phyloP scores from a whole-genome alignment of 2,113 vertebrate genomes.

The Paracyprichromis sp. region DNA sequence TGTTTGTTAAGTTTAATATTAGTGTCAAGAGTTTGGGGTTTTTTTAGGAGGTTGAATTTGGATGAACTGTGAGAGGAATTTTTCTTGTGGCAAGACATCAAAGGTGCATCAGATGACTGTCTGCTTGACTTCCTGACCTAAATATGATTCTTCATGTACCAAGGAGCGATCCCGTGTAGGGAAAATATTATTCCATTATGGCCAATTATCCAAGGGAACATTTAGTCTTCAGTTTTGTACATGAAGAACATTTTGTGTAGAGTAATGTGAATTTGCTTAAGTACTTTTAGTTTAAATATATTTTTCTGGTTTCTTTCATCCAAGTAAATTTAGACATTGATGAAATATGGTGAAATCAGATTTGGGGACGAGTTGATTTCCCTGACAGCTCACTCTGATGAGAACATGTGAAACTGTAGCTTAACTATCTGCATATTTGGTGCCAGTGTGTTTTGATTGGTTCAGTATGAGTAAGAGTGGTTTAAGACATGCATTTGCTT shows the following conservation, averaged over 20 bases:
- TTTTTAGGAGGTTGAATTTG: background rate
- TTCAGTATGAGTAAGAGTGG: background rate
- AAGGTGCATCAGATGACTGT: background rate
- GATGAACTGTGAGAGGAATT: background rate
- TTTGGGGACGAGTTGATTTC: background rate
- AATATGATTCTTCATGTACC: background rate
- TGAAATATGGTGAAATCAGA: background rate
- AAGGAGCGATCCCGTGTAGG: background rate
- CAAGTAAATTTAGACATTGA: background rate
- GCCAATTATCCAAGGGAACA: background rate
- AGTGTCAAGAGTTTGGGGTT: rapidly evolving
- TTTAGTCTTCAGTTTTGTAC: background rate
- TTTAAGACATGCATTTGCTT: background rate
- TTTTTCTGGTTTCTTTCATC: background rate
- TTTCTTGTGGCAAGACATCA: background rate
- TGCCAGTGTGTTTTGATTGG: background rate
- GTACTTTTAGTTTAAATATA: background rate
- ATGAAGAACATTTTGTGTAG: background rate
- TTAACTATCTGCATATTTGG: background rate
- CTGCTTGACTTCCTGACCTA: background rate
- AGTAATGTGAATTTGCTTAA: background rate
- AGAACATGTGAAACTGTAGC: background rate
- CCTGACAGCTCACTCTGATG: background rate
- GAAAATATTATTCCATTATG: background rate
- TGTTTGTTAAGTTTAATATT: background rate